A percentile compares a stretch with the other conserved stretches of the same genome.
These are phyloP conservation scores for Panagrolaimus sp. DNA, from an alignment of 1,140 invertebrate genomes.

Conservation along the genomic window DNA sequence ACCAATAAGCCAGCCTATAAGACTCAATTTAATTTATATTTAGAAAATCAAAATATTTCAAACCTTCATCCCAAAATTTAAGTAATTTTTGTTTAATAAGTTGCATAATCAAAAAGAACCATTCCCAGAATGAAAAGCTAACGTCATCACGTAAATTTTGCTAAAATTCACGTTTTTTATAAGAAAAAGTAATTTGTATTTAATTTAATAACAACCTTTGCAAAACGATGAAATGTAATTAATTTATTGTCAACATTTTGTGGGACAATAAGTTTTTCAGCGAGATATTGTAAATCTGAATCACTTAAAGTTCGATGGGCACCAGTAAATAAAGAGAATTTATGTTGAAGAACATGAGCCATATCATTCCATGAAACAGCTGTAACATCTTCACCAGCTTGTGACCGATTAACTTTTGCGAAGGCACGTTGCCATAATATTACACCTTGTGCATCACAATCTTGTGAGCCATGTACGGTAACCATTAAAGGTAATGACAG, in stretches of 20 bases:
- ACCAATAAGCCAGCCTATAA: constrained; percentile 55
- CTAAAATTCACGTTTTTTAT: constrained; percentile 32
- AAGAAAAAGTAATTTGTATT: background rate
- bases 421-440: constrained; percentile 59
- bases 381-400: constrained; percentile 41
- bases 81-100: constrained; percentile 58
- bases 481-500: constrained; percentile 58
- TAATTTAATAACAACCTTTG: constrained; percentile 41
- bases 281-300: constrained; percentile 49
- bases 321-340: constrained; percentile 56
- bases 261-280: constrained; percentile 50
- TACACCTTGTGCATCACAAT: constrained; percentile 58
- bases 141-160: constrained; percentile 58
- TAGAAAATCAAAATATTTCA: constrained; percentile 6
- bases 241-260: constrained; percentile 50
- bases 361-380: constrained; percentile 49
- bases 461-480: constrained; percentile 58
- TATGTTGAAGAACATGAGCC: constrained; percentile 50
- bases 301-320: constrained; percentile 51
- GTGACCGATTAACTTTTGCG: constrained; percentile 48
- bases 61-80: constrained; percentile 59
- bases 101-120: constrained; percentile 60
- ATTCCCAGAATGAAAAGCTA: constrained; percentile 59
- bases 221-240: constrained; percentile 57
- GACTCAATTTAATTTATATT: constrained; percentile 2